Base-by-base conservation (phyloP, 2,113 vertebrate genomes). In the Periophthalmodon schlosseri region DNA sequence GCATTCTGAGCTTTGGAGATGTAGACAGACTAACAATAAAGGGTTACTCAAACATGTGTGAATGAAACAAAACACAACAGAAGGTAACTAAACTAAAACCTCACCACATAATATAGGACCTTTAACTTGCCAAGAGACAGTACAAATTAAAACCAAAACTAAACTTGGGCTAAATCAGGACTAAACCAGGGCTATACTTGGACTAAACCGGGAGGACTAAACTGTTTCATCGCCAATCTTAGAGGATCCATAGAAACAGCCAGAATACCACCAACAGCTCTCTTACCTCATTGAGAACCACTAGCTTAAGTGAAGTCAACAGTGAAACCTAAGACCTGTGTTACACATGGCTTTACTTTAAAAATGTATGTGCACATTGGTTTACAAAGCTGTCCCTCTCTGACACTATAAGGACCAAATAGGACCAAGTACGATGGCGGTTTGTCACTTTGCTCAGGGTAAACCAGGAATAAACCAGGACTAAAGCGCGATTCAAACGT, bases 251-350 rank as follows among this genome's bases (percentile, higher is more conserved):
- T 13, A 28, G 3, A 2, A 13, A 57, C 3, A 21, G n/a, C 52
- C 52, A n/a, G 52, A 18, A 20, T n/a, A 56, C 52, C n/a, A 23
- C 58, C 24, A 33, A 28, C 58, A 33, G 11, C 10, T 4, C 60
- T 28, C 60, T 60, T 14, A 60, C 57, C 24, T 24, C 14, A 33
- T 20, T 34, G 28, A 63, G 60, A 63, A 15, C 60, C 16, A 1
- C 67, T 4, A 69, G 75, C 68, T 67, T 73, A 79, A 79, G 85
- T 78, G 75, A 79, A 71, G 63, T 83, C 80, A 83, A 54, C 57
- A 58, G 69, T 61, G 33, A 83, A 74, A 79, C 75, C 82, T 78
- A 60, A 70, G 66, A 50, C 75, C 33, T 49, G 10, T 69, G 66
- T 72, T 67, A 34, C 36, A 68, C 21, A 24, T 34, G 66, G 46